Evolutionary conservation across 1,140 invertebrate species (phyloP).

Genomic region (Anastatus disparis): DNA sequence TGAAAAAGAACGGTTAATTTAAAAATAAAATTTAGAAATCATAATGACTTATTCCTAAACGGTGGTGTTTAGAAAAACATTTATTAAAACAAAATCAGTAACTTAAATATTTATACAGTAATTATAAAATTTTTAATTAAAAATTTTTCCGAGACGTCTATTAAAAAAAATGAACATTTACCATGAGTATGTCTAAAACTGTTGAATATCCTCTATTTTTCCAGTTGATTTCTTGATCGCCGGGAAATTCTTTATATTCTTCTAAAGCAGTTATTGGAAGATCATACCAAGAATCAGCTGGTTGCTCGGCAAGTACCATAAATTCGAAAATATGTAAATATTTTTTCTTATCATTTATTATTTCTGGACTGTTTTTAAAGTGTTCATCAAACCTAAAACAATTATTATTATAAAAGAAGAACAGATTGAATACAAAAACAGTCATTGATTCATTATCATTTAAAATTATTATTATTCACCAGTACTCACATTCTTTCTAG

Average conservation of each 20-base stretch:
- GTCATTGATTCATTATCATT: too few relatives aligned
- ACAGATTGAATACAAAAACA: too few relatives aligned
- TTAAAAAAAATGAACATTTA: too few relatives aligned
- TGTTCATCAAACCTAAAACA: slow-evolving; percentile 42
- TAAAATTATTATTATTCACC: too few relatives aligned
- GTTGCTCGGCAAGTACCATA: slow-evolving; percentile 67
- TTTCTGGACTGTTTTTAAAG: slow-evolving; percentile 39
- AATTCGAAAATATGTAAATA: slow-evolving; percentile 67
- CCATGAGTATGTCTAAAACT: slow-evolving; percentile 70
- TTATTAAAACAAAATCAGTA: too few relatives aligned
- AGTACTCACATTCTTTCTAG: slow-evolving; percentile 58
- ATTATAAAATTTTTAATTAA: background rate
- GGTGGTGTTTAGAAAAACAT: too few relatives aligned
- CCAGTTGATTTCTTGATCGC: slow-evolving; percentile 71
- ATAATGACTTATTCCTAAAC: too few relatives aligned
- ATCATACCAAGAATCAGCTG: slow-evolving; percentile 70
- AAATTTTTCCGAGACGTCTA: slow-evolving; percentile 16
- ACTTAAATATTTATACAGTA: too few relatives aligned
- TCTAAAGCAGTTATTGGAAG: slow-evolving; percentile 62
- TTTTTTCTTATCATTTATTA: slow-evolving; percentile 45
- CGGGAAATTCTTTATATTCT: slow-evolving; percentile 69
- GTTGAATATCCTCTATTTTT: slow-evolving; percentile 70
- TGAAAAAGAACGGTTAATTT: too few relatives aligned
- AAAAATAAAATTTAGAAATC: too few relatives aligned
- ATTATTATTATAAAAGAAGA: too few relatives aligned